Evolutionary conservation across 2,797 vertebrate species (phyloP).

Genomic region (Spinus olivaceus): DNA sequence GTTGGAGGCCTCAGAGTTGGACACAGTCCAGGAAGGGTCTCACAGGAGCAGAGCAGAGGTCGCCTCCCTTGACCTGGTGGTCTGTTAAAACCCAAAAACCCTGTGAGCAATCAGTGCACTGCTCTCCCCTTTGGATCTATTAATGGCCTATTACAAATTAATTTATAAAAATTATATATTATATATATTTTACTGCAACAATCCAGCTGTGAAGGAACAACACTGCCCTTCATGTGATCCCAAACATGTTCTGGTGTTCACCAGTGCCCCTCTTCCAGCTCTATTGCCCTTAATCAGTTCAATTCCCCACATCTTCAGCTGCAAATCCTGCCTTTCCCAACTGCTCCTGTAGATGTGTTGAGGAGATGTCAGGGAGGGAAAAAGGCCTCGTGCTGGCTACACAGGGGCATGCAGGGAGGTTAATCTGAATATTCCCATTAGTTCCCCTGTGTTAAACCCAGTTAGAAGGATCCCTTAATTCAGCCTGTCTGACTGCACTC

Average conservation of each 20-base stretch:
- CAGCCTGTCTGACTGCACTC: neutral
- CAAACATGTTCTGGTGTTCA: neutral
- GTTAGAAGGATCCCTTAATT: neutral
- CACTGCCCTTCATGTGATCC: neutral
- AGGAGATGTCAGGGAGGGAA: neutral
- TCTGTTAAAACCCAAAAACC: neutral
- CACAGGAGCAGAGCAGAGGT: neutral
- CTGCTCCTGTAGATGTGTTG: neutral
- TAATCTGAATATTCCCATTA: slow-evolving; percentile 35
- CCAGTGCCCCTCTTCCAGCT: neutral
- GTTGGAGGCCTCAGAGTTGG: neutral
- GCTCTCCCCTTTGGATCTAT: neutral
- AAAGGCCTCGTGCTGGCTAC: neutral
- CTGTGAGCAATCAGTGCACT: neutral
- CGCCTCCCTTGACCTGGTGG: neutral
- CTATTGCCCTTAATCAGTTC: neutral
- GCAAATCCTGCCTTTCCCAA: neutral
- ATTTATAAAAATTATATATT: neutral
- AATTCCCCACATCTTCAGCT: neutral
- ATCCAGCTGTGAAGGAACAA: neutral
- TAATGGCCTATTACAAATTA: too few relatives aligned
- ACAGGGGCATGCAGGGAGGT: neutral
- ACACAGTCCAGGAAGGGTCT: neutral
- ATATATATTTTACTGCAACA: neutral
- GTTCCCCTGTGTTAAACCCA: slow-evolving; percentile 7